Base-by-base conservation (phyloP, 1,140 invertebrate species). In the Chironomus tepperi region DNA sequence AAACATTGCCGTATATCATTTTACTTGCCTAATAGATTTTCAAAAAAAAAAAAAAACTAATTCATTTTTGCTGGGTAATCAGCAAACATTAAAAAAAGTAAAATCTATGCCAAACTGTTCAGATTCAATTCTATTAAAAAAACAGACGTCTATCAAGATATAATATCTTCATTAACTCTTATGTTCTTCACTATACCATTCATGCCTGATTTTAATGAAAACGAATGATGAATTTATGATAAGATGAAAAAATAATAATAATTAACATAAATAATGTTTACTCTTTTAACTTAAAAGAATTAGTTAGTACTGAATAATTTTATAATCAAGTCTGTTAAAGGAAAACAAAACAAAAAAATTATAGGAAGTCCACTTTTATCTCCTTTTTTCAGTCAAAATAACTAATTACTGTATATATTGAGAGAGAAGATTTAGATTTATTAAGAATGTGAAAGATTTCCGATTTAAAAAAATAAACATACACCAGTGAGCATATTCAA, bases 281-380 rank as follows among this genome's bases (percentile, higher is more conserved):
- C 24, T 34, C 24, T 57, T 57, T 57, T 57, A 57, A 57, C 10
- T 47, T 2, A 9, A 47, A 47, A 15, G 15, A 15, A 57, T 57
- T 57, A 57, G 47, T 57, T 57, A 57, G 47, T 15, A 57, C 47
- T n/a, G n/a, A 57, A 57, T 57, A 12, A n/a, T 57, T 57, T 57
- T 57, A 57, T 57, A 57, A 57, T 57, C 47, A 57, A 57, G n/a
- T 57, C 24, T 34, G 24, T 34, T 34, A 34, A 34, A 2, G 24
- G 5, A 34, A 34, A 34, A 34, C 24, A 34, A 34, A 34, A 34
- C 1, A 34, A 34, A 34, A 34, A 34, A 34, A 34, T 2, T 2
- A 34, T 15, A 15, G 3, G 1, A n/a, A 57, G 12, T 57, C n/a
- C 43, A n/a, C 5, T n/a, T n/a, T 15, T n/a, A 5, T 57, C 47